Percentiles rank a stretch among this genome's conserved stretches.
Conservation (phyloP, 2,113 vertebrate species). For the Takifugu bimaculatus region DNA sequence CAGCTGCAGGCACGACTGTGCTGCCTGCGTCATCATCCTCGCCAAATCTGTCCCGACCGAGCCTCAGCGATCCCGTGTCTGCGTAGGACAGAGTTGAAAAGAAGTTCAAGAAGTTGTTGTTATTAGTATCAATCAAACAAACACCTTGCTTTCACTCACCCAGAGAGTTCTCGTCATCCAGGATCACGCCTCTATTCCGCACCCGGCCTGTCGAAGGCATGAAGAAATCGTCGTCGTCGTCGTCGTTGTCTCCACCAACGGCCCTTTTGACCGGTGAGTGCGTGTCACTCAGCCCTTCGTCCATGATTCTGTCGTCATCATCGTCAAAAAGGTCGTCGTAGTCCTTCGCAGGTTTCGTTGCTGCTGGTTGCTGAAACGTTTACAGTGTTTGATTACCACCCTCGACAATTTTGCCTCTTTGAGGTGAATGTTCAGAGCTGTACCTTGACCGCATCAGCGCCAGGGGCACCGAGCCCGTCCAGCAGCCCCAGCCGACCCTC, state of each 20-base stretch:
- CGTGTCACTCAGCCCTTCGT: slow-evolving; percentile 72
- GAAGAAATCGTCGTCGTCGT: slow-evolving; percentile 78
- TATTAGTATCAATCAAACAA: background rate
- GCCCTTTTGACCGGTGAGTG: slow-evolving; percentile 71
- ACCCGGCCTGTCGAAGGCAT: slow-evolving; percentile 67
- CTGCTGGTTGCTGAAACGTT: slow-evolving; percentile 16
- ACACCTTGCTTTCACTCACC: slow-evolving; percentile 67
- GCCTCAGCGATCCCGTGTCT: slow-evolving; percentile 75
- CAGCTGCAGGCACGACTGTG: slow-evolving; percentile 45
- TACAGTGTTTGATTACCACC: background rate
- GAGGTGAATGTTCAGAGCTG: no score
- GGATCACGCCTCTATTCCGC: slow-evolving; percentile 72
- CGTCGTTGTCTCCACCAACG: slow-evolving; percentile 68
- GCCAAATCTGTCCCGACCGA: slow-evolving; percentile 57
- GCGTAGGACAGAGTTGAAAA: background rate
- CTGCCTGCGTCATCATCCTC: slow-evolving; percentile 65
- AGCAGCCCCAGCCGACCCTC: slow-evolving; percentile 90
- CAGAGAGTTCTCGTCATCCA: slow-evolving; percentile 88
- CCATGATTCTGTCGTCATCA: slow-evolving; percentile 77
- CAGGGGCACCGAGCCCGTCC: slow-evolving; percentile 72
- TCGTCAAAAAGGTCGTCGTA: slow-evolving; percentile 88
- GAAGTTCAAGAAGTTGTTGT: no score
- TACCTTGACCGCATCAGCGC: slow-evolving; percentile 33
- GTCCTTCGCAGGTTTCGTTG: slow-evolving; percentile 55
- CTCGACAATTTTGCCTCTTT: background rate